Evolutionary conservation across 2,797 vertebrate genomes (phyloP).

Genomic region (Mormyrus hasselquistii): DNA sequence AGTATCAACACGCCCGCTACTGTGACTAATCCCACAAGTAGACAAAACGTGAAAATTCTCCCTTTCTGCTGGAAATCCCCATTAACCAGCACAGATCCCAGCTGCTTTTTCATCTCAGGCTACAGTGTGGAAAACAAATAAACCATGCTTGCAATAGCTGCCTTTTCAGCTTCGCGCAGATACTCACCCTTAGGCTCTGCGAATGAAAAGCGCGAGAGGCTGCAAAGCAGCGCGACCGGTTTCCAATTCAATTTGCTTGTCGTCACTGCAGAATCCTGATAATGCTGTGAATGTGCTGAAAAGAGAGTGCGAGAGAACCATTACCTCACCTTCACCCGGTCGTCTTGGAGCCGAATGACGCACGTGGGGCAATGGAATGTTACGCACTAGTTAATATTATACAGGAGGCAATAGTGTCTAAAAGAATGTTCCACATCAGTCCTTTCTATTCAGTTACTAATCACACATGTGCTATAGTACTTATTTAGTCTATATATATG

Average conservation of each 20-base stretch:
- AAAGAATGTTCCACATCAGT: background rate
- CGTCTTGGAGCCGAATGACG: constrained; percentile 13
- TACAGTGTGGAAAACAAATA: background rate
- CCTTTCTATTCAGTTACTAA: background rate
- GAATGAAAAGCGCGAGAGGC: background rate
- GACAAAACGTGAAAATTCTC: background rate
- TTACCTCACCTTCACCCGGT: background rate
- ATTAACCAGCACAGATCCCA: background rate
- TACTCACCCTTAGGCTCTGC: background rate
- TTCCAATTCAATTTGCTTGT: background rate
- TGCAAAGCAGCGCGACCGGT: background rate
- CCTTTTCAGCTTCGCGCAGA: background rate
- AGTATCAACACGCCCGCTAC: background rate
- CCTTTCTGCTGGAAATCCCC: background rate
- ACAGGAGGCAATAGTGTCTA: background rate
- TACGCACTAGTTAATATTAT: constrained; percentile 13
- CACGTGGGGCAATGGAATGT: constrained; percentile 16
- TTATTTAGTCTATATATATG: background rate
- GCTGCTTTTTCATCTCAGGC: background rate
- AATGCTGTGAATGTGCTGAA: constrained; percentile 1
- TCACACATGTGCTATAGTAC: background rate
- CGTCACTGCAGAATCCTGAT: constrained; percentile 9
- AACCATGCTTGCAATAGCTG: background rate
- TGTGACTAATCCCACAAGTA: background rate
- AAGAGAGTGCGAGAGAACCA: background rate